phyloP scores from a whole-genome alignment of 2,888 invertebrate genomes.

The Lumbricus terrestris region DNA sequence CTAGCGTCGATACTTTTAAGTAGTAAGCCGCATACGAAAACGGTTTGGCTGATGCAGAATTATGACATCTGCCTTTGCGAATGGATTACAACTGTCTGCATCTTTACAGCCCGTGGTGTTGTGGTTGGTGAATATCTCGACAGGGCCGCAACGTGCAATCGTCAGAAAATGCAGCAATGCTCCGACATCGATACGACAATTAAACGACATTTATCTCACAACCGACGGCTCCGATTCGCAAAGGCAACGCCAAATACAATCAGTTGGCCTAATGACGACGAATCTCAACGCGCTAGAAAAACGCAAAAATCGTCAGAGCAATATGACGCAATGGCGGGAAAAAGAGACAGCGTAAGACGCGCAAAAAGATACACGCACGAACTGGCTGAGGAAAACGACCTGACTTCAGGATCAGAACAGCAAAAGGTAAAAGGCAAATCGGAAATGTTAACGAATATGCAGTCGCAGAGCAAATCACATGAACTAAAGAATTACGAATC shows the following conservation, averaged over 20 bases:
- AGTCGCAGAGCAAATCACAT: not conserved
- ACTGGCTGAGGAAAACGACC: not conserved
- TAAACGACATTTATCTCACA: not conserved
- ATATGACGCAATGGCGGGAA: not conserved
- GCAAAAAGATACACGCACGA: not conserved
- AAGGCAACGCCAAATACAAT: not conserved
- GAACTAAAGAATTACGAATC: not conserved
- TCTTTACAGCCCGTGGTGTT: not conserved
- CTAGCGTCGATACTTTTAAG: not conserved
- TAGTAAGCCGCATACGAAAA: not conserved
- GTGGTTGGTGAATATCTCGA: not conserved
- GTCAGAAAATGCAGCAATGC: not conserved
- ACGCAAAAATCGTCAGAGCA: not conserved
- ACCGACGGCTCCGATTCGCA: not conserved
- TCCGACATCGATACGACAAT: not conserved
- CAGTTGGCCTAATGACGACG: not conserved
- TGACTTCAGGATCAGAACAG: not conserved
- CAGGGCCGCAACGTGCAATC: not conserved
- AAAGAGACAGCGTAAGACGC: not conserved
- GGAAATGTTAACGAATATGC: not conserved
- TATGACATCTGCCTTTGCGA: not conserved
- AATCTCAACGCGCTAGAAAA: not conserved
- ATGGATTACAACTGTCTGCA: not conserved
- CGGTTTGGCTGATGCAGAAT: not conserved
- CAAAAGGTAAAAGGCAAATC: not conserved